phyloP scores from a whole-genome alignment of 2,113 vertebrate genomes.

The Zapornia atra region DNA sequence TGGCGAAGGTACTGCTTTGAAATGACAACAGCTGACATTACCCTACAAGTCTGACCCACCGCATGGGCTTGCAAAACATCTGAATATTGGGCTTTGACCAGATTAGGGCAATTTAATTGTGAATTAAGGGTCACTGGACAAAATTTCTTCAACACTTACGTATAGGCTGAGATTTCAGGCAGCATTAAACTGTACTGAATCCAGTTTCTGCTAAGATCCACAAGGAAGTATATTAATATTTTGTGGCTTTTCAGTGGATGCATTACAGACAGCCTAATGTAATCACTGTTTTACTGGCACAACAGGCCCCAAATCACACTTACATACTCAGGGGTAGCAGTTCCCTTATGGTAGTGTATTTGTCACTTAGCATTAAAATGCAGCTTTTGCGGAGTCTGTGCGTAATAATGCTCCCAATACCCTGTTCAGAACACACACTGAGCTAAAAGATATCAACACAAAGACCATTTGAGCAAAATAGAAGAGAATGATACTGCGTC shows the following conservation, averaged over 20 bases:
- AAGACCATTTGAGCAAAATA: neutral
- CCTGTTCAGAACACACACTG: neutral
- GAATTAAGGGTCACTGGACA: neutral
- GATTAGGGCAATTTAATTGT: neutral
- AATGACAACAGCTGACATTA: neutral
- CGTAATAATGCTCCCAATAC: neutral
- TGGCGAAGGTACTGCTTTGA: neutral
- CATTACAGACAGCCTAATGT: neutral
- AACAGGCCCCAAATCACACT: neutral
- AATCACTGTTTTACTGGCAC: neutral
- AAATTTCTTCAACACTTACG: neutral
- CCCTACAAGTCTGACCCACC: neutral
- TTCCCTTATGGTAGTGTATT: neutral
- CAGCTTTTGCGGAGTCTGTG: neutral
- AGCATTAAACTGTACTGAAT: neutral
- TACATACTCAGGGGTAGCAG: neutral
- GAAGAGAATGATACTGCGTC: neutral
- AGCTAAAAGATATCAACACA: neutral
- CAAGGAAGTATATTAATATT: neutral
- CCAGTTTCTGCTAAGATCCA: neutral
- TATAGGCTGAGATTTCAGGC: neutral
- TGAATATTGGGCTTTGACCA: neutral
- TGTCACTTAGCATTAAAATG: neutral
- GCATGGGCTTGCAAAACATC: neutral
- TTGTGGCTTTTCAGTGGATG: neutral